Base-by-base conservation (phyloP, 2,113 vertebrate species). In the Cinclus cinclus region DNA sequence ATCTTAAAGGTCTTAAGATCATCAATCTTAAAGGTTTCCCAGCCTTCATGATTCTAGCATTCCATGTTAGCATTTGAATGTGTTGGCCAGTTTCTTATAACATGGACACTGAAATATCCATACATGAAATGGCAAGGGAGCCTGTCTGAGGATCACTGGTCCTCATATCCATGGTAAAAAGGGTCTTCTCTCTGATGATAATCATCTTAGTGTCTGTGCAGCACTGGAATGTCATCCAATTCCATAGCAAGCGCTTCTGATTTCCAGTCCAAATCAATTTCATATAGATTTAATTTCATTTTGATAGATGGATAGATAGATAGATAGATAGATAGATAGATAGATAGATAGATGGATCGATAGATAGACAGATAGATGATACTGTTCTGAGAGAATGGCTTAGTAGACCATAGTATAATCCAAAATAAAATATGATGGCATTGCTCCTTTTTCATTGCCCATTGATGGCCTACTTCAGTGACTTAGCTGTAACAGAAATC, bases 161-260 rank as follows among this genome's bases (percentile, higher is more conserved):
- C 16, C 18, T 47, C 21, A 33, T 52, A 35, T 12, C 30, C 3
- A 2, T 62, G 11, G 18, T 24, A 44, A 30, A 64, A 76, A 50
- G 5, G 3, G 1, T 69, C 10, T 71, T 7, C 11, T 73, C 6
- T 52, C 11, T 47, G 44, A 3, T 30, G 30, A 4, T 31, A 64
- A 6, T 56, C 44, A 22, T 44, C 2, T 0, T 6, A 24, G 33
- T 65, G 16, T 33, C 55, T 60, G 21, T 65, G n/a, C 1, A 4
- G 44, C 7, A 6, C 27, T 80, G 2, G 33, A 5, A 9, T 44
- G 11, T 44, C 44, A 76, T 42, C 44, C 39, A 24, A 1, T 83
- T 88, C 49, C 14, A 7, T 10, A 39, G 33, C 12, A 70, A 78
- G 3, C 0, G 0, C 15, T 83, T 67, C 70, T 46, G 19, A 53